Base-by-base conservation (phyloP, 2,113 vertebrate species). In the Grantiella picta region DNA sequence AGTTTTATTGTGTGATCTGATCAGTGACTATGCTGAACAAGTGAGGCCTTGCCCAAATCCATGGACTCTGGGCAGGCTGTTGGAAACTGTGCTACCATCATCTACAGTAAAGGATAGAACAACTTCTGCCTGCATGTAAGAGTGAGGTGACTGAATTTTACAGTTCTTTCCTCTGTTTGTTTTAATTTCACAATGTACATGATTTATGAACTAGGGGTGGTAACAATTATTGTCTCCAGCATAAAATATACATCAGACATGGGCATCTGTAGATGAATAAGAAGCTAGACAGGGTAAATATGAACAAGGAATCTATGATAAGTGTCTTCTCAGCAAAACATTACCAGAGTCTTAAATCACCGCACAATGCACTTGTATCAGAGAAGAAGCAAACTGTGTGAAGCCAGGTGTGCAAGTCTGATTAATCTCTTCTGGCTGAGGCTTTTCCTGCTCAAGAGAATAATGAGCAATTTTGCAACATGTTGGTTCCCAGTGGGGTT, bases 341-440 rank as follows among this genome's bases (percentile, higher is more conserved):
- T 15, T 79, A 68, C 25, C 33, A 29, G 42, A 56, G 45, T 42
- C 53, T 79, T 94, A 81, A 92, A 96, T 88, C 75, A 86, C 3
- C 36, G 35, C 88, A 75, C 78, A 96, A 86, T 88, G 52, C 44
- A 13, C 72, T 92, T 1, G 2, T 88, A 91, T 86, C 72, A 4
- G 27, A 89, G 80, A 80, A 81, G 53, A 52, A 81, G 49, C 19
- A 84, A 95, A 73, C 76, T 71, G 47, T 50, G 45, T 88, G 92
- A 89, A 94, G 40, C 47, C 91, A 89, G 83, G 81, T 94, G 65
- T 76, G 81, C n/a, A 83, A 78, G 56, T 29, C 64, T 90, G 88
- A 96, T 94, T 81, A 90, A 96, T 92, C 56, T 86, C 44, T 71
- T 95, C 36, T 64, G 49, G 80, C 53, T 92, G 69, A 96, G 49